phyloP scores from a whole-genome alignment of 2,797 vertebrate genomes.

The Acridotheres tristis region DNA sequence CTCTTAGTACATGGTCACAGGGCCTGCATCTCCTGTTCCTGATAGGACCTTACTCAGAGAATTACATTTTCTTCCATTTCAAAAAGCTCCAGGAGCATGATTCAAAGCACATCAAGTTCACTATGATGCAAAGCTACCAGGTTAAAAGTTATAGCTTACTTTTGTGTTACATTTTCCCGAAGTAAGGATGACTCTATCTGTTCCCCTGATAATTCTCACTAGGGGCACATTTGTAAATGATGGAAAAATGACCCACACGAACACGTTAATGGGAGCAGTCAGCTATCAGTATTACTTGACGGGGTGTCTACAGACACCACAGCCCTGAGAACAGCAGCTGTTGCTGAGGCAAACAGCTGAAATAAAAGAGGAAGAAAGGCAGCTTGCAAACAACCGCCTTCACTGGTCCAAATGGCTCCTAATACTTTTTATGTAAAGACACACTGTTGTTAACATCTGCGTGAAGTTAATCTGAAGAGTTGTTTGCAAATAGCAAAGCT shows the following conservation, averaged over 20 bases:
- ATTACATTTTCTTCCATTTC: neutral
- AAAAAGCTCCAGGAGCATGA: neutral
- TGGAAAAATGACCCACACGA: neutral
- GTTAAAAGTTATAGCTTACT: neutral
- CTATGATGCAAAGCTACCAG: neutral
- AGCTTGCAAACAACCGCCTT: conserved; percentile 59
- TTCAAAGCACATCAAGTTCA: neutral
- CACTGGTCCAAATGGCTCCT: conserved; percentile 61
- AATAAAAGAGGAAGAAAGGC: conserved; percentile 72
- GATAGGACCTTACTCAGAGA: neutral
- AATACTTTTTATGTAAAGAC: conserved; percentile 59
- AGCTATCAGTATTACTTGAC: neutral
- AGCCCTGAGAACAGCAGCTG: conserved; percentile 69
- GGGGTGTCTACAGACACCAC: neutral
- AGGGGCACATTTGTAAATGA: neutral
- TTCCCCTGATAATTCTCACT: neutral
- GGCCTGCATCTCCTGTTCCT: neutral
- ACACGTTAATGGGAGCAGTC: neutral
- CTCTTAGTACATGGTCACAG: neutral
- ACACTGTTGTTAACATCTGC: conserved; percentile 69
- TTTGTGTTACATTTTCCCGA: neutral
- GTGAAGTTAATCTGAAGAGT: conserved; percentile 71
- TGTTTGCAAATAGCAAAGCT: conserved; percentile 62
- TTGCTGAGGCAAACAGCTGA: conserved; percentile 68
- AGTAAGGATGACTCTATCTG: neutral